Evolutionary conservation across 30 jellyfish, hydroid and myxozoan genomes (phyloP), one percentile per base, ranked within the genome.

Genomic region (Pelagia noctiluca): DNA sequence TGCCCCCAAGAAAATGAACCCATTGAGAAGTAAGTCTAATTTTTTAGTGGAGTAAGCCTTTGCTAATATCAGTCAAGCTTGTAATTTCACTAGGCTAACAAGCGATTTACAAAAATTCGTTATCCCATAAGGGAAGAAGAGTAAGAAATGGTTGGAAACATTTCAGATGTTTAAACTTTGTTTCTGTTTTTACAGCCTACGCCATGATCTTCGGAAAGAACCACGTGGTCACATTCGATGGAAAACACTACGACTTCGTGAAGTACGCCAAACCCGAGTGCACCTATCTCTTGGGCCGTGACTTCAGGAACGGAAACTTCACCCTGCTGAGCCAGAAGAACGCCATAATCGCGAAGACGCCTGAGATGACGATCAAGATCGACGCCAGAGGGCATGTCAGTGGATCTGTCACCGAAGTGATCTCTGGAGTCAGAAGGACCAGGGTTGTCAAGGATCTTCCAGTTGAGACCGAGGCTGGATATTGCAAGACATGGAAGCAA

Each of bases 171-270:
- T n/a, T n/a, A n/a, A n/a, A 60, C 5, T 60, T 2, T 54, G 5
- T 57, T 65, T 22, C 26, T 80, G 26, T 5, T 13, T 21, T 36
- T 75, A 0, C 38, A 86, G 96, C 81, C 22, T 60, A 63, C 46
- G 99, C 99, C 47, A 88, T 88, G 96, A 95, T 95, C 82, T 95
- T 88, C 63, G 99, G 97, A 46, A 85, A 88, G 82, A 73, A 65
- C 79, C 97, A 85, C 63, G 97, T 95, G 5, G 31, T 95, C 94
- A 88, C 99, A 1, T 95, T 95, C 81, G 99, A 95, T 80, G 91
- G 92, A 30, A 89, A 78, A 23, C 79, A 64, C 82, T 89, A 84
- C 82, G 96, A 95, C 18, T 83, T 95, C 68, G 89, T 89, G 3
- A 76, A 65, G 12, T 75, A 88, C 70, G 71, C 86, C 48, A 54